A percentile compares a stretch with the other conserved stretches of the same genome.
These are phyloP conservation scores for Eciton burchellii DNA, from an alignment of 1,140 invertebrate genomes.

Conservation along the genomic window DNA sequence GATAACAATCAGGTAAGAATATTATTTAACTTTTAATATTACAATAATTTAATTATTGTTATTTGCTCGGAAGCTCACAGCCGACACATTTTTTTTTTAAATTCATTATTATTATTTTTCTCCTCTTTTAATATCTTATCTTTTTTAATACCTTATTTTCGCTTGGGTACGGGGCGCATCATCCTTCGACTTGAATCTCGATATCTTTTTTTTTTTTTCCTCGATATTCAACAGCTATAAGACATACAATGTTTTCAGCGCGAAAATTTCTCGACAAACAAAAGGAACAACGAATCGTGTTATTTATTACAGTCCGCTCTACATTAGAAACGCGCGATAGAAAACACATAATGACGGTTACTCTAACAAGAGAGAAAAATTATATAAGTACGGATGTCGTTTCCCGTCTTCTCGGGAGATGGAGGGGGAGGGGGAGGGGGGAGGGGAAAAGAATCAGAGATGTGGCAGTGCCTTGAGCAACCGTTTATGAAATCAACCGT, in stretches of 20 bases:
- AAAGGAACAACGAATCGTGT: conserved; percentile 59
- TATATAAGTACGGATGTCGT: conserved; percentile 73
- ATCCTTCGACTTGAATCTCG: conserved; percentile 60
- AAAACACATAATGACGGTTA: conserved; percentile 67
- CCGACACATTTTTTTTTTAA: conserved; percentile 84
- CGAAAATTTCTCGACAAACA: conserved; percentile 64
- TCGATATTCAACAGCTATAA: conserved; percentile 65
- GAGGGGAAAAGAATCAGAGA: conserved; percentile 73
- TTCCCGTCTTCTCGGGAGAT: conserved; percentile 31
- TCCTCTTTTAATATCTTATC: conserved; percentile 75
- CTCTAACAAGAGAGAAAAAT: conserved; percentile 70
- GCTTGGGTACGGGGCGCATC: conserved; percentile 78
- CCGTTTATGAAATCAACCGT: conserved; percentile 81
- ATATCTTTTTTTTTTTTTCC: conserved; percentile 63
- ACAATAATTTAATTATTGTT: conserved; percentile 86
- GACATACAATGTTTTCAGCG: conserved; percentile 64
- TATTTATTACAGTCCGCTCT: conserved; percentile 48
- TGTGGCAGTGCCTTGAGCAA: conserved; percentile 85
- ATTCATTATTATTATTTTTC: conserved; percentile 80
- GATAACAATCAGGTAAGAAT: conserved; percentile 83
- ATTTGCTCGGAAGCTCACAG: conserved; percentile 86
- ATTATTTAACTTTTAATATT: conserved; percentile 84
- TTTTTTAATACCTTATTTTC: conserved; percentile 72
- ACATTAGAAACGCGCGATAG: conserved; percentile 51
- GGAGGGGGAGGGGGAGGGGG: too few species aligned